Evolutionary conservation across 1,140 invertebrate species (phyloP).

Genomic region (Pseudomyrmex concolor): DNA sequence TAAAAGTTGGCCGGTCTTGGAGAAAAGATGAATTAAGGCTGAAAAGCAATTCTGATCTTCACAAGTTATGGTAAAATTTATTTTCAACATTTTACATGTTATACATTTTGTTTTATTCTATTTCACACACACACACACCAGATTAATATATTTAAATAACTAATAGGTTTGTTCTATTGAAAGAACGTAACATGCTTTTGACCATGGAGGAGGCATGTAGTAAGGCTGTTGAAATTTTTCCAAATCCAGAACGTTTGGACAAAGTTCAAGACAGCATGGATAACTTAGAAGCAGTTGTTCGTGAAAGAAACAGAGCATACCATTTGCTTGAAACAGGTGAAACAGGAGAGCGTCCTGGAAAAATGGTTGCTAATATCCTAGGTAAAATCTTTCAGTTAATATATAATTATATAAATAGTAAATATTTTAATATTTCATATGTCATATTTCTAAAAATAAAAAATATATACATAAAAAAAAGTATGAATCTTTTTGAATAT

Average conservation of each 20-base stretch:
- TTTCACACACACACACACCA: neutral
- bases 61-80: constrained; percentile 95
- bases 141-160: constrained; percentile 41
- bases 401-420: constrained; percentile 60
- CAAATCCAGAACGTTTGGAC: constrained; percentile 97
- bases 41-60: constrained; percentile 98
- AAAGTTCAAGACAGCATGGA: constrained; percentile 98
- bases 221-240: constrained; percentile 90
- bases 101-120: neutral
- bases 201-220: constrained; percentile 97
- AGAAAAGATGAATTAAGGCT: constrained; percentile 95
- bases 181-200: constrained; percentile 98
- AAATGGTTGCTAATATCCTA: constrained; percentile 86
- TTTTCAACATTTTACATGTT: neutral
- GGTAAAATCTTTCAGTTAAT: constrained; percentile 80
- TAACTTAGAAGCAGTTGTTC: constrained; percentile 95
- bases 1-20: constrained; percentile 96
- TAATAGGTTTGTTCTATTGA: constrained; percentile 94
- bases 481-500: neutral
- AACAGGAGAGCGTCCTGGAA: constrained; percentile 90
- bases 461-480: neutral
- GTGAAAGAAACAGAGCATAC: constrained; percentile 97
- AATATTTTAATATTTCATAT: constrained; percentile 72
- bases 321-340: constrained; percentile 95
- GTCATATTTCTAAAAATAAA: neutral